These are phyloP conservation scores for Phenganax marumi DNA, from an alignment of 92 coral and sea anemone species.

Conservation along the genomic window DNA sequence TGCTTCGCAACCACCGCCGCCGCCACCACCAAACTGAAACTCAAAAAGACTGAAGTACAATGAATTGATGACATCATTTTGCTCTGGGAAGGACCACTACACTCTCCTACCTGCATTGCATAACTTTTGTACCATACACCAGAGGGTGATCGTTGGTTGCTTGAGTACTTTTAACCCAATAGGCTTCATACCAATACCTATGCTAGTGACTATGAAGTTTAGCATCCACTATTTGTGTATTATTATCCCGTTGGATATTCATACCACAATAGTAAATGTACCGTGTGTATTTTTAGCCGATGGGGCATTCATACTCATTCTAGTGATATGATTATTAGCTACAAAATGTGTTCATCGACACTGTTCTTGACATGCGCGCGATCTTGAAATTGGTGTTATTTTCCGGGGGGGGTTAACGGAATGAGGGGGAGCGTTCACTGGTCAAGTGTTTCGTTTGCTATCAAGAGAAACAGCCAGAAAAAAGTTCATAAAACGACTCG, in stretches of 20 bases:
- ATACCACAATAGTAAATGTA: not conserved
- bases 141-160: not conserved
- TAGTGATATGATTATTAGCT: not conserved
- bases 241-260: too few relatives aligned
- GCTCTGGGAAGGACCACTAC: not conserved
- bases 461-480: too few relatives aligned
- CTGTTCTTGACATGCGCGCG: too few relatives aligned
- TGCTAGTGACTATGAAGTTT: too few relatives aligned
- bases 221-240: too few relatives aligned
- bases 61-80: not conserved
- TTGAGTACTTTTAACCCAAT: not conserved
- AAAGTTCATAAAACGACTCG: too few relatives aligned
- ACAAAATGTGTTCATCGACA: too few relatives aligned
- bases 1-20: constrained; percentile 95
- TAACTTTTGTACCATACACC: not conserved
- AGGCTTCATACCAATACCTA: not conserved
- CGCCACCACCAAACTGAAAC: constrained; percentile 69
- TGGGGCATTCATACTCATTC: not conserved
- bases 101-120: not conserved
- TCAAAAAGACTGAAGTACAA: not conserved
- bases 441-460: too few relatives aligned
- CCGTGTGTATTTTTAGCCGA: not conserved
- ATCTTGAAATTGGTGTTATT: too few relatives aligned
- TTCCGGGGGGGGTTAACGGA: too few relatives aligned
- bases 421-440: too few relatives aligned